Evolutionary conservation across 2,113 vertebrate species (phyloP), one percentile per base, ranked within the genome.

Genomic region (Coregonus clupeaformis): DNA sequence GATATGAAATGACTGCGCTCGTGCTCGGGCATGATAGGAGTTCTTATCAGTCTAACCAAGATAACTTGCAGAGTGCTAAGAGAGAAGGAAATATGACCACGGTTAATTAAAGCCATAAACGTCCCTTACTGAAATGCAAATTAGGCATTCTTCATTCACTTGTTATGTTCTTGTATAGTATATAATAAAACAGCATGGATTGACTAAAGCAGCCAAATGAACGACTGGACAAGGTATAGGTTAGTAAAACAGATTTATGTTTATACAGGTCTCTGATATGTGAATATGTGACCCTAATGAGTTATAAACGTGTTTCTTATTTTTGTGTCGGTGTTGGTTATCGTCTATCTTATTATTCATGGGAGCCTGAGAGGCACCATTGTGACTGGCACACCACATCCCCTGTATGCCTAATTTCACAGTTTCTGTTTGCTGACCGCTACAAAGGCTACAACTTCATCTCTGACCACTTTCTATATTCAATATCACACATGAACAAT

Each of bases 261-360:
- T 16, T 14, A 52, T 52, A 52, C 36, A 4, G 49, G 16, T 52
- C 49, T 52, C 49, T 18, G 49, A 65, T 4, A 29, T 25, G 5
- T 29, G 25, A 78, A 71, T 84, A 75, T 79, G 71, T 78, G 71
- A n/a, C 3, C 62, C 11, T 60, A 77, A 47, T 49, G 14, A 68
- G 3, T 52, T 18, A 64, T 18, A 27, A 22, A 71, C 55, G 71
- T 71, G 0, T 27, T 74, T 74, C 66, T 64, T 69, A 69, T 75
- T 75, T 65, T 79, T 69, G 20, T 82, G 72, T 76, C 59, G 45
- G 45, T 79, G 81, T 87, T 82, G 80, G 82, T 86, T 89, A 85
- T 89, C 83, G 78, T 73, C 64, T 69, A 82, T 76, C 79, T 80
- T 80, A 86, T 89, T 89, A 90, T 90, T 84, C 88, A 82, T 65